Percentiles rank a stretch among this genome's conserved stretches.
Conservation (phyloP, 2,888 invertebrate species). For the Leptodirus hochenwartii region DNA sequence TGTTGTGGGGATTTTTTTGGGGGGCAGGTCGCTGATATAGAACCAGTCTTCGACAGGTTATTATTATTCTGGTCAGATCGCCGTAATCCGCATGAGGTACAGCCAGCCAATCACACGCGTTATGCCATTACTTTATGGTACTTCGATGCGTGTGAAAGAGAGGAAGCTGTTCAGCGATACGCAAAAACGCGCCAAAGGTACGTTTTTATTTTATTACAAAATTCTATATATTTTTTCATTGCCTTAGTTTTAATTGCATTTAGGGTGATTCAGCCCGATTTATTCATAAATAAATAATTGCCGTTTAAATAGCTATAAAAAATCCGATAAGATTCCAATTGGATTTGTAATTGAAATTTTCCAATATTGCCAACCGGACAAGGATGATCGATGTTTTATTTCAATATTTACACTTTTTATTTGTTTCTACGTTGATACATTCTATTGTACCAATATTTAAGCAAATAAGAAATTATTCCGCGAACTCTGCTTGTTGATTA, state of each 20-base stretch:
- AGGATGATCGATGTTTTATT: too few relatives aligned
- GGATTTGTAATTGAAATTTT: too few relatives aligned
- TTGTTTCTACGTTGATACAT: too few relatives aligned
- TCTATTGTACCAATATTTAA: too few relatives aligned
- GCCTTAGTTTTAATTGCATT: slow-evolving; percentile 1
- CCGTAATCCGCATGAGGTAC: slow-evolving; percentile 93
- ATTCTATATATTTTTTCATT: slow-evolving; percentile 9
- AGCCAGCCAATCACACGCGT: slow-evolving; percentile 74
- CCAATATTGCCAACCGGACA: too few relatives aligned
- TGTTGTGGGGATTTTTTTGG: slow-evolving; percentile 8
- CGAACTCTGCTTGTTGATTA: too few relatives aligned
- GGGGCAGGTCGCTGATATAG: slow-evolving; percentile 63
- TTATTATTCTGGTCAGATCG: slow-evolving; percentile 97
- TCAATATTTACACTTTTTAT: too few relatives aligned
- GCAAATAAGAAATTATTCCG: too few relatives aligned
- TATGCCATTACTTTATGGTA: slow-evolving; percentile 90
- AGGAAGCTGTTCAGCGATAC: slow-evolving; percentile 43
- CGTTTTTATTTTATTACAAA: slow-evolving; percentile 5
- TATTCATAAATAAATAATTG: too few relatives aligned
- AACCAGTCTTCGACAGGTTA: slow-evolving; percentile 82
- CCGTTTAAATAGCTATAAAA: too few relatives aligned
- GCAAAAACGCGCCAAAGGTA: slow-evolving; percentile 31
- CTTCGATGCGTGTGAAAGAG: slow-evolving; percentile 69
- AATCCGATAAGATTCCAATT: too few relatives aligned
- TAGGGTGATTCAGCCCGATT: too few relatives aligned